These are phyloP conservation scores for Gallinago undulata DNA, from an alignment of 2,113 vertebrate species.

Conservation along the genomic window DNA sequence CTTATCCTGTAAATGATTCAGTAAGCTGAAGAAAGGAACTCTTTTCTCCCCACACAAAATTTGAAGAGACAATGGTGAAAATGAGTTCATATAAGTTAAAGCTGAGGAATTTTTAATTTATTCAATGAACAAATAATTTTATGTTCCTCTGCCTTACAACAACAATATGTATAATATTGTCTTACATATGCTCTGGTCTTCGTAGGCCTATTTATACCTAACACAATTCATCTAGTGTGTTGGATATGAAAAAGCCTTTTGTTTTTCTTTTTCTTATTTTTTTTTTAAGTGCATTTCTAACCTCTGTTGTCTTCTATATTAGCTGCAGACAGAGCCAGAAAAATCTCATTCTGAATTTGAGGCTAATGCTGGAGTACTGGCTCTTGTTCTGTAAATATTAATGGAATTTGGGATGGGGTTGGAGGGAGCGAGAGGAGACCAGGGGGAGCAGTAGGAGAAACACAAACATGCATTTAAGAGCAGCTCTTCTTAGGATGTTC, in stretches of 20 bases:
- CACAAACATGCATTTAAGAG: neutral
- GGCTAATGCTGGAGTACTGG: slow-evolving; percentile 7
- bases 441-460: neutral
- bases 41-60: neutral
- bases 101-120: neutral
- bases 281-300: neutral
- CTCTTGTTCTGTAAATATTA: slow-evolving; percentile 39
- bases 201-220: neutral
- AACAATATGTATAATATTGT: neutral
- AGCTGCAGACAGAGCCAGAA: slow-evolving; percentile 29
- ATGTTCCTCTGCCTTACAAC: neutral
- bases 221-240: slow-evolving; percentile 11
- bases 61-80: neutral
- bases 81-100: neutral
- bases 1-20: neutral
- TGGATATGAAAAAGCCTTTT: slow-evolving; percentile 28
- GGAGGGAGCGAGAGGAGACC: neutral
- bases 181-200: neutral
- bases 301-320: slow-evolving; percentile 5
- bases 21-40: neutral
- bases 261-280: neutral
- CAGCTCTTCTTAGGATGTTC: neutral
- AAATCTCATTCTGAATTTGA: slow-evolving; percentile 31
- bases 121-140: neutral
- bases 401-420: neutral